Evolutionary conservation across 1,140 invertebrate species (phyloP).

Genomic region (Aphelenchoides fujianensis): DNA sequence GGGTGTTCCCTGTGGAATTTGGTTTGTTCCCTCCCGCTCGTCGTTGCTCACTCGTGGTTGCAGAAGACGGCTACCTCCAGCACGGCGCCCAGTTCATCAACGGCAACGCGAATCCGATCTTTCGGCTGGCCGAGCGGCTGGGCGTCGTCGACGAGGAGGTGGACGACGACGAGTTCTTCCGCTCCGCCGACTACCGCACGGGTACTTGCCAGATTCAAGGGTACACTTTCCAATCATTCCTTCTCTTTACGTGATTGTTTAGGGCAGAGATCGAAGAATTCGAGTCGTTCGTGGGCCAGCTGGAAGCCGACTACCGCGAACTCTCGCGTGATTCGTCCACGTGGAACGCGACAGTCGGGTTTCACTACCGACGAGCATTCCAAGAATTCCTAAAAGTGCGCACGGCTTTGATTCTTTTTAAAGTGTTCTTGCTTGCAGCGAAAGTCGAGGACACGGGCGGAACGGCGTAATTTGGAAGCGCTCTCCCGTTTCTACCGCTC

Average conservation of each 20-base stretch:
- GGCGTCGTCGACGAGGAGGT: slow-evolving; percentile 27
- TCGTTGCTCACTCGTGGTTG: background rate
- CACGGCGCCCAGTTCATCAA: slow-evolving; percentile 41
- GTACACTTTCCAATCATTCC: too few relatives aligned
- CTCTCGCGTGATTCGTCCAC: slow-evolving; percentile 14
- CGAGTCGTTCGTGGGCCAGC: slow-evolving; percentile 3
- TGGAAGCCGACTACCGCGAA: slow-evolving; percentile 22
- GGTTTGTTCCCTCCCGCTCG: slow-evolving; percentile 11
- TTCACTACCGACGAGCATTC: slow-evolving; percentile 23
- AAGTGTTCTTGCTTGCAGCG: slow-evolving; percentile 11
- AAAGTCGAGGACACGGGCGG: background rate
- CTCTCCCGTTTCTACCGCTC: slow-evolving; percentile 18
- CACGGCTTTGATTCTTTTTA: background rate
- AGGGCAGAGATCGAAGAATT: slow-evolving; percentile 16
- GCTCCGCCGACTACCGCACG: background rate
- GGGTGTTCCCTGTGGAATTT: slow-evolving; percentile 33
- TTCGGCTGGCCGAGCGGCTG: slow-evolving; percentile 18
- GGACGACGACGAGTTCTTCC: slow-evolving; percentile 24
- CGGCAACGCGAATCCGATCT: slow-evolving; percentile 33
- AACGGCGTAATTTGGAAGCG: background rate
- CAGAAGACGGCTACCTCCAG: slow-evolving; percentile 36
- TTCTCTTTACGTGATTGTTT: background rate
- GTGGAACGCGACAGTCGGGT: slow-evolving; percentile 28
- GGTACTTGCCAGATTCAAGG: background rate
- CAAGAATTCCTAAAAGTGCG: slow-evolving; percentile 22